Evolutionary conservation across 2,888 invertebrate species (phyloP).

Genomic region (Phania funesta): DNA sequence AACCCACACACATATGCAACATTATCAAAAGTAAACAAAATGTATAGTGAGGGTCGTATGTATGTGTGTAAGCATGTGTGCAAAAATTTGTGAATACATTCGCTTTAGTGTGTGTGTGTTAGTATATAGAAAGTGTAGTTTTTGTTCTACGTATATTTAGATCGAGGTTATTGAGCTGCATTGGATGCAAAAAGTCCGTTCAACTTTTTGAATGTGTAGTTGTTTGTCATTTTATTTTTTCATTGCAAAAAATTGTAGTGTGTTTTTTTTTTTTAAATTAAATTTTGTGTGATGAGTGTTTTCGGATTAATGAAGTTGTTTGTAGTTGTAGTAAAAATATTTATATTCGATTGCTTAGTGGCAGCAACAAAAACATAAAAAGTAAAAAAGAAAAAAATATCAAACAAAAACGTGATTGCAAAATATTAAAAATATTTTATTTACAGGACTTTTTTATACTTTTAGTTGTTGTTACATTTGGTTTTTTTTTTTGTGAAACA

Average conservation of each 20-base stretch:
- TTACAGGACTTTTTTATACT: background rate
- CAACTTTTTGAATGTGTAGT: slow-evolving; percentile 61
- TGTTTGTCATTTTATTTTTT: background rate
- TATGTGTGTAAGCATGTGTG: background rate
- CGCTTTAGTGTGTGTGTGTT: slow-evolving; percentile 2
- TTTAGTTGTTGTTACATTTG: too few species aligned
- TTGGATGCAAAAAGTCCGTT: slow-evolving; percentile 73
- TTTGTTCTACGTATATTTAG: slow-evolving; percentile 73
- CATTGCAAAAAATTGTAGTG: too few species aligned
- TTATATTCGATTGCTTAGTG: slow-evolving; percentile 12
- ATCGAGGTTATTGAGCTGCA: slow-evolving; percentile 80
- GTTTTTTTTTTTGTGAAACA: background rate
- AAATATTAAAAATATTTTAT: slow-evolving; percentile 17
- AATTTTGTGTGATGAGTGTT: background rate
- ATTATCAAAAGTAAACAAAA: slow-evolving; percentile 31
- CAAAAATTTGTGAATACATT: background rate
- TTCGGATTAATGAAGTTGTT: slow-evolving; percentile 11
- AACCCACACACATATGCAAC: background rate
- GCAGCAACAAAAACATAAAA: background rate
- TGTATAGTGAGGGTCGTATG: background rate
- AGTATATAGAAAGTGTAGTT: slow-evolving; percentile 27
- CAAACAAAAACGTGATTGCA: background rate
- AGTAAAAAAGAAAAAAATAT: background rate
- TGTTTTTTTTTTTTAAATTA: slow-evolving; percentile 26
- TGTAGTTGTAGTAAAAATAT: slow-evolving; percentile 46